A percentile compares a stretch with the other conserved stretches of the same genome.
These are phyloP conservation scores for Siderastrea siderea DNA, from an alignment of 92 coral and sea anemone genomes.

Conservation along the genomic window DNA sequence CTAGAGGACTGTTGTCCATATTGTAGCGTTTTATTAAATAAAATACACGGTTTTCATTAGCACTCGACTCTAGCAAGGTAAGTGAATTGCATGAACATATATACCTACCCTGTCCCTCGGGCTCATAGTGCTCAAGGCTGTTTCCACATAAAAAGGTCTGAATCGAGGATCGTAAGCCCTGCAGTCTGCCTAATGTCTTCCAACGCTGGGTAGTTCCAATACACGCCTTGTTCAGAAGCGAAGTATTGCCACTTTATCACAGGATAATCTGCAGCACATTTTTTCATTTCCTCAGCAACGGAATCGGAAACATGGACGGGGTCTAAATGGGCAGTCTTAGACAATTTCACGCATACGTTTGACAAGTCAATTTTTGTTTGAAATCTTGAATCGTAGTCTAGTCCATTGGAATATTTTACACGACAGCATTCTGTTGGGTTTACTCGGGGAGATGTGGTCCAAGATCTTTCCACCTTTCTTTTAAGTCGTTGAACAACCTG, in stretches of 20 bases:
- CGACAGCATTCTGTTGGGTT: slow-evolving; percentile 65
- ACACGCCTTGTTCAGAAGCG: slow-evolving; percentile 73
- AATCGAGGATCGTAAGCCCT: slow-evolving; percentile 63
- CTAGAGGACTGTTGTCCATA: too few relatives aligned
- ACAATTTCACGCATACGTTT: slow-evolving; percentile 42
- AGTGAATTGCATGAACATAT: too few relatives aligned
- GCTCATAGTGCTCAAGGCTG: slow-evolving; percentile 66
- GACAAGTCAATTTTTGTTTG: slow-evolving; percentile 50
- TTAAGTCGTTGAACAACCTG: slow-evolving; percentile 31
- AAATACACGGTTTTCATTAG: too few relatives aligned
- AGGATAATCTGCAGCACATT: slow-evolving; percentile 10
- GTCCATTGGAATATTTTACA: slow-evolving; percentile 6
- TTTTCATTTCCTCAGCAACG: slow-evolving; percentile 48
- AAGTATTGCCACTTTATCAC: slow-evolving; percentile 73
- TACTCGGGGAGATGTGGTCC: slow-evolving; percentile 14
- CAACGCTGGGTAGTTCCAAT: slow-evolving; percentile 52
- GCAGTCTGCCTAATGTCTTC: slow-evolving; percentile 34
- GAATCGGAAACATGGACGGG: slow-evolving; percentile 49
- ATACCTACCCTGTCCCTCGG: slow-evolving; percentile 69
- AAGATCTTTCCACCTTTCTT: slow-evolving; percentile 55
- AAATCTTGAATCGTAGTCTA: slow-evolving; percentile 69
- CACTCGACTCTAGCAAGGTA: too few relatives aligned
- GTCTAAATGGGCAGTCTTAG: slow-evolving; percentile 15
- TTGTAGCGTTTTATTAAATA: too few relatives aligned
- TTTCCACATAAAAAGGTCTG: slow-evolving; percentile 74